phyloP scores from a whole-genome alignment of 1,140 invertebrate species.

The Wiebesia pumilae region DNA sequence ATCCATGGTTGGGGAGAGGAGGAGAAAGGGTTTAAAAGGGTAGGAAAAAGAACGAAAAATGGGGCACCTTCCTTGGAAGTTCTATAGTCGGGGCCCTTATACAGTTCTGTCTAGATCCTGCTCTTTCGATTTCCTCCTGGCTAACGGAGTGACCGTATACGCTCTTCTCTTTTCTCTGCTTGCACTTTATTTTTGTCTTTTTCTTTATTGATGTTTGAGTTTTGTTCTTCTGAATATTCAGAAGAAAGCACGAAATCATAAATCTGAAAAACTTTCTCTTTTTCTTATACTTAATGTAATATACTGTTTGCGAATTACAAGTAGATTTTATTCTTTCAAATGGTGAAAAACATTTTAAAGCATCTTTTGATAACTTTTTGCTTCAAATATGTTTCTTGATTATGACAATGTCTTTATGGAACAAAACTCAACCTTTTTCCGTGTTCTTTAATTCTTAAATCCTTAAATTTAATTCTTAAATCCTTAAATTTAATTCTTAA shows the following conservation, averaged over 20 bases:
- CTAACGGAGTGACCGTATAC: constrained; percentile 22
- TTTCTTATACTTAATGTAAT: too few relatives aligned
- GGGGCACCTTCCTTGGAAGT: constrained; percentile 26
- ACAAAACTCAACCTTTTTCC: background rate
- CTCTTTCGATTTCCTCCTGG: constrained; percentile 20
- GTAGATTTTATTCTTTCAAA: too few relatives aligned
- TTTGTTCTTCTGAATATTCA: constrained; percentile 17
- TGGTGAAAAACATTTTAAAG: too few relatives aligned
- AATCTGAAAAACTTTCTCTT: too few relatives aligned
- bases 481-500: too few relatives aligned
- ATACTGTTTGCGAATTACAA: too few relatives aligned
- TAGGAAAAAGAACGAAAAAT: constrained; percentile 20
- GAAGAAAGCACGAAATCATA: background rate
- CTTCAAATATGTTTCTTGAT: too few relatives aligned
- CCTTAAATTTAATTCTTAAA: too few relatives aligned
- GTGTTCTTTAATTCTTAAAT: too few relatives aligned
- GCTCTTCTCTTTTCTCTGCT: background rate
- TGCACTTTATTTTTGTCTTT: background rate
- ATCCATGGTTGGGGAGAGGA: constrained; percentile 51
- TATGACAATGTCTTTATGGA: too few relatives aligned
- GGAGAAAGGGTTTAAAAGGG: constrained; percentile 32
- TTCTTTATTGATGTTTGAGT: background rate
- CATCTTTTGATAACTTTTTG: too few relatives aligned
- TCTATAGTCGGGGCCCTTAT: constrained; percentile 21
- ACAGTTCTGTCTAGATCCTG: background rate